phyloP scores from a whole-genome alignment of 2,888 invertebrate species.

The Syritta pipiens region DNA sequence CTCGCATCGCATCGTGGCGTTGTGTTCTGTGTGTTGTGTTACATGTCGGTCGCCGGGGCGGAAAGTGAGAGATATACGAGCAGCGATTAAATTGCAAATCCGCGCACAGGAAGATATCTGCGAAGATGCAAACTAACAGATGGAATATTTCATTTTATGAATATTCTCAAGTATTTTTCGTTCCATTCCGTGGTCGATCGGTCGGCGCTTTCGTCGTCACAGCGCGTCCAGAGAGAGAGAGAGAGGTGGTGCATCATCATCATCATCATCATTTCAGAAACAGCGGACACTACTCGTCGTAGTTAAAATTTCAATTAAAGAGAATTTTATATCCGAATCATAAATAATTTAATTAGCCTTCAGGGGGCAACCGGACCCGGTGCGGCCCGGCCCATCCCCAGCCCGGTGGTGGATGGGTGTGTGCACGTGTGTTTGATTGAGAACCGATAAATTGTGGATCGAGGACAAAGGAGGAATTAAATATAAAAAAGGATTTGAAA shows the following conservation, averaged over 20 bases:
- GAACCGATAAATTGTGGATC: slow-evolving; percentile 52
- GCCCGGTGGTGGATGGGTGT: not conserved
- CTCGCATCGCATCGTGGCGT: no score
- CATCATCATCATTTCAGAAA: no score
- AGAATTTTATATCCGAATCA: slow-evolving; percentile 59
- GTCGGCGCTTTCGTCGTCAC: not conserved
- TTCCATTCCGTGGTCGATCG: not conserved
- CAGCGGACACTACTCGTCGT: slow-evolving; percentile 15
- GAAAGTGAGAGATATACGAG: slow-evolving; percentile 30
- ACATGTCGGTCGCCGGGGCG: no score
- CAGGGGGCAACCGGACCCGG: not conserved
- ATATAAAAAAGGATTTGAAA: slow-evolving; percentile 44
- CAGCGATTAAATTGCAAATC: slow-evolving; percentile 43
- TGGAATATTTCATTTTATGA: slow-evolving; percentile 49
- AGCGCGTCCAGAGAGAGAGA: no score
- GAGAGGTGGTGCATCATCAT: no score
- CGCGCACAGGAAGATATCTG: not conserved
- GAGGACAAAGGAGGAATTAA: slow-evolving; percentile 42
- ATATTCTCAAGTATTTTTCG: slow-evolving; percentile 20
- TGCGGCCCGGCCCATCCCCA: not conserved
- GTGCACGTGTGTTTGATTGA: slow-evolving; percentile 39
- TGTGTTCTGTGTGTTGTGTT: no score
- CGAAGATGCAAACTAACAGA: slow-evolving; percentile 22
- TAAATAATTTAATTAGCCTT: slow-evolving; percentile 66
- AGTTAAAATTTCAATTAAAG: slow-evolving; percentile 56